phyloP scores from a whole-genome alignment of 2,113 vertebrate genomes.

The Lophochroa leadbeateri region DNA sequence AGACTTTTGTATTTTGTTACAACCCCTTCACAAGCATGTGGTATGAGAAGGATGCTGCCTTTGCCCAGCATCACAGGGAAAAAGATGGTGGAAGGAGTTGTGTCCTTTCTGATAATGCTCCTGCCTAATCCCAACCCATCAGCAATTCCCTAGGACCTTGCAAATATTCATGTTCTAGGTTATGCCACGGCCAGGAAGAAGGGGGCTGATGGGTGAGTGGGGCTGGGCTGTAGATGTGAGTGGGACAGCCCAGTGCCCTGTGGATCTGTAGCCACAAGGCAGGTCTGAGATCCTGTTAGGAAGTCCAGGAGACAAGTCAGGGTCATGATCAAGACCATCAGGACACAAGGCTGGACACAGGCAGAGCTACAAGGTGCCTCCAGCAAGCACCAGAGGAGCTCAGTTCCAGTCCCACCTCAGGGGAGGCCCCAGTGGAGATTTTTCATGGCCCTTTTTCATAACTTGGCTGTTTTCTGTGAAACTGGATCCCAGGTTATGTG shows the following conservation, averaged over 20 bases:
- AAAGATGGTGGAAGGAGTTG: neutral
- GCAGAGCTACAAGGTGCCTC: neutral
- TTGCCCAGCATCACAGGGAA: neutral
- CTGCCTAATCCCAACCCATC: neutral
- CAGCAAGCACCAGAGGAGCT: neutral
- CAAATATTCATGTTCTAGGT: neutral
- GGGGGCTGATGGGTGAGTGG: neutral
- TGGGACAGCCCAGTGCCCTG: neutral
- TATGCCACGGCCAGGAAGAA: neutral
- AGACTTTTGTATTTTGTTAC: neutral
- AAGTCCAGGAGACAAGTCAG: neutral
- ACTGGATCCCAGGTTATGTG: rapidly evolving
- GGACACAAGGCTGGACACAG: neutral
- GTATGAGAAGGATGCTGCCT: neutral
- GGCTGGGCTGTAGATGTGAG: neutral
- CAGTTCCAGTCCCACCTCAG: neutral
- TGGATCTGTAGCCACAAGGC: neutral
- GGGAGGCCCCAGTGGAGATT: neutral
- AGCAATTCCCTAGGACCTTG: neutral
- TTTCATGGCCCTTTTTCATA: neutral
- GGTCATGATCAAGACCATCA: neutral
- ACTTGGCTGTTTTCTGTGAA: neutral
- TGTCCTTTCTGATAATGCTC: neutral
- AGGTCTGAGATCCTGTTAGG: neutral
- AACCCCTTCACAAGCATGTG: neutral